Evolutionary conservation across 2,113 vertebrate species (phyloP).

Genomic region (Lepus timidus): DNA sequence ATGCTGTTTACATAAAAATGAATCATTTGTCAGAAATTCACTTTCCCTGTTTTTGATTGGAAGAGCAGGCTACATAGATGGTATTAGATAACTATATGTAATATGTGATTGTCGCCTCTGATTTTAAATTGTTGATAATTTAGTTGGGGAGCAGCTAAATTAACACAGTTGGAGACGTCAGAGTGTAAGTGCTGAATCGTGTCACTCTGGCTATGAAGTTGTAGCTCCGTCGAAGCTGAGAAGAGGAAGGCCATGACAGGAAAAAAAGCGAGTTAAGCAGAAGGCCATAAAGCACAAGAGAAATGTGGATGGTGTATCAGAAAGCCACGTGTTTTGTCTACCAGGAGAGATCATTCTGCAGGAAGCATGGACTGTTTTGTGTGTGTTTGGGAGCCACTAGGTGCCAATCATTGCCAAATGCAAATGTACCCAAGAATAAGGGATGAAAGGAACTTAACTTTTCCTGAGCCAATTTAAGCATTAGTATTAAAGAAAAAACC

Average conservation of each 20-base stretch:
- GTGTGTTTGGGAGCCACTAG: not conserved
- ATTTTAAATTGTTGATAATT: not conserved
- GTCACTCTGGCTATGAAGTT: not conserved
- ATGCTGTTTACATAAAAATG: conserved; percentile 18
- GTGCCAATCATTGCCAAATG: not conserved
- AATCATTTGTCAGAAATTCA: conserved; percentile 10
- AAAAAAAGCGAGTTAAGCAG: not conserved
- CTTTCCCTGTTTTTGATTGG: not conserved
- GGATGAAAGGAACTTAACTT: not conserved
- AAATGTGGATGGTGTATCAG: not conserved
- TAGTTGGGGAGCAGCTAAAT: not conserved
- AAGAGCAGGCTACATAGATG: not conserved
- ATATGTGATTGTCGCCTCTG: not conserved
- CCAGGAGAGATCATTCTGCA: not conserved
- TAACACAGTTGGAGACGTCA: not conserved
- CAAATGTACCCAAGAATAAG: not conserved
- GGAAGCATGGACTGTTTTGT: not conserved
- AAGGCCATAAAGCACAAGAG: not conserved
- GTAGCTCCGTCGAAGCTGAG: not conserved
- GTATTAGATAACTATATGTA: not conserved
- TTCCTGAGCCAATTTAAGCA: not conserved
- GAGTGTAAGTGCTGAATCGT: not conserved
- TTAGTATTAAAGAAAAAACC: not conserved
- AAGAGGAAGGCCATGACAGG: not conserved
- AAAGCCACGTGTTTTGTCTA: conserved; percentile 13